Evolutionary conservation across 2,797 vertebrate species (phyloP).

Genomic region (Buphagus erythrorhynchus): DNA sequence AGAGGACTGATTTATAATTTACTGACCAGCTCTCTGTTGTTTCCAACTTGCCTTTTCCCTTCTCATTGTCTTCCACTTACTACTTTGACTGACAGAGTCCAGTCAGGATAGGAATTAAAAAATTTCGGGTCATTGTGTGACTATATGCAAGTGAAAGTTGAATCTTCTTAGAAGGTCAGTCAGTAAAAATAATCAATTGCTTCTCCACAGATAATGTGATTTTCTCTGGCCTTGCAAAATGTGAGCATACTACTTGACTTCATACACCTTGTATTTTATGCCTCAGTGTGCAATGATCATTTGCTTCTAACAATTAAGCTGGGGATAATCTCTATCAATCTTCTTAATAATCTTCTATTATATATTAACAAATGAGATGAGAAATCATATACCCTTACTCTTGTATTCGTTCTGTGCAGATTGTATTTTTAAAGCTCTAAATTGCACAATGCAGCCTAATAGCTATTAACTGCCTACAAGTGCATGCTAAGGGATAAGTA

Average conservation of each 20-base stretch:
- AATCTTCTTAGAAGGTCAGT: not conserved
- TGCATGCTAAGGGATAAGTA: not conserved
- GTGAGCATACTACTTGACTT: not conserved
- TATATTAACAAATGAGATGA: not conserved
- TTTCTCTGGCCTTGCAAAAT: conserved; percentile 7
- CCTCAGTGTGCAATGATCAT: not conserved
- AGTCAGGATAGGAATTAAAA: not conserved
- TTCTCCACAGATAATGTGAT: not conserved
- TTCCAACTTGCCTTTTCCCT: not conserved
- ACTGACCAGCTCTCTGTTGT: not conserved
- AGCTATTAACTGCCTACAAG: not conserved
- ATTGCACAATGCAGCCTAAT: not conserved
- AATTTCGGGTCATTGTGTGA: not conserved
- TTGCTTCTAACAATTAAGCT: not conserved
- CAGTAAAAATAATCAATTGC: not conserved
- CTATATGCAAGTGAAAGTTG: not conserved
- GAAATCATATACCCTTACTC: not conserved
- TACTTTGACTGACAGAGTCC: not conserved
- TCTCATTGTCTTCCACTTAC: not conserved
- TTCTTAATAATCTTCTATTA: not conserved
- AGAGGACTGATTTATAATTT: not conserved
- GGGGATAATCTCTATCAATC: not conserved
- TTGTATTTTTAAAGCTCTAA: not conserved
- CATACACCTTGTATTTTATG: not conserved
- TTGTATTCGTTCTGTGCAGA: not conserved